Base-by-base conservation (phyloP, 1,140 invertebrate species). In the Drosophila bipectinata region DNA sequence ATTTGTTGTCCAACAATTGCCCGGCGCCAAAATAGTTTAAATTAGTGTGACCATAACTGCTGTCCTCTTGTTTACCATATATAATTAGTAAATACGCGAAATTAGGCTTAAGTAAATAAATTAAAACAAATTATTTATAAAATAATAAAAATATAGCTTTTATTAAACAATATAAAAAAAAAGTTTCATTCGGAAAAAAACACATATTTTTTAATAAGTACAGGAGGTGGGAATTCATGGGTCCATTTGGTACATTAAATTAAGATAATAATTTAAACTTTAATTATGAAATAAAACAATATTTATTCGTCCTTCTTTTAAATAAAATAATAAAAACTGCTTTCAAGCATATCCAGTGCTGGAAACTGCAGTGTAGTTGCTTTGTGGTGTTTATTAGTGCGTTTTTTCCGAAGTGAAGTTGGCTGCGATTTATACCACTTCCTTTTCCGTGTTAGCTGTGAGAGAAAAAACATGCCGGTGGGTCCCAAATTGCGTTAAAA, bases 381-480 rank as follows among this genome's bases (percentile, higher is more conserved):
- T 64, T 14, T 9, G 49, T 12, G 41, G 56, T 45, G 41, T 72
- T 71, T 60, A 51, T 81, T 67, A 61, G 73, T 39, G 12, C 9
- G 4, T 63, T 67, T 56, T 63, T 10, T 12, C 7, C 52, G 34
- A 47, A 67, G 74, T 71, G 79, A 87, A 87, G 83, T 88, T 89
- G 63, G 83, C 83, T 88, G 83, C 83, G 79, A 88, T 83, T 77
- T 78, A 52, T 18, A 56, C 55, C 55, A 90, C 91, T 92, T 92
- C 91, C 91, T 92, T 92, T 92, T 91, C 90, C 91, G 87, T 89
- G 91, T 90, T 90, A 91, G 90, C 90, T 92, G 90, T 90, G 80
- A 92, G 85, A 90, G 83, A 91, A 91, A 82, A 92, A 92, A 92
- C 91, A 92, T 92, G 91, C 91, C 91, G 91, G 91, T 92, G 90